Percentiles rank a stretch among this genome's conserved stretches.
Evolutionary conservation across 1,140 invertebrate species (phyloP).

Genomic region (Zophobas morio): DNA sequence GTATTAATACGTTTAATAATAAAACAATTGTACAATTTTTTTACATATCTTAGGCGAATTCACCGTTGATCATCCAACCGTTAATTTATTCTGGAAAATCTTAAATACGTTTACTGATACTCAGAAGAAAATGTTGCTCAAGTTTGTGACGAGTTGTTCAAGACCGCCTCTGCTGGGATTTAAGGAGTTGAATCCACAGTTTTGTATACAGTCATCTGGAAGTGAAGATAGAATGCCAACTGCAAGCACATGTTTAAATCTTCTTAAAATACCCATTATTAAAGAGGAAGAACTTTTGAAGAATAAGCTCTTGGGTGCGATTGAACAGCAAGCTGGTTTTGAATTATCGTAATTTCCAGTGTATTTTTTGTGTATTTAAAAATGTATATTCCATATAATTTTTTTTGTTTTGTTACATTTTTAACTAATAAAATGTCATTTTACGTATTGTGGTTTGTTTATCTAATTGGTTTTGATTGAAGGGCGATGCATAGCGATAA

Average conservation of each 20-base stretch:
- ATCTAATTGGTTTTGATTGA: no score
- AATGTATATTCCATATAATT: background rate
- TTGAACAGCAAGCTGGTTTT: slow-evolving; percentile 95
- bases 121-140: slow-evolving; percentile 89
- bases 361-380: slow-evolving; percentile 37
- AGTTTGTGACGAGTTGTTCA: slow-evolving; percentile 98
- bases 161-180: slow-evolving; percentile 97
- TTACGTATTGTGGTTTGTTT: background rate
- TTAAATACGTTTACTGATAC: slow-evolving; percentile 87
- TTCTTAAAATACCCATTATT: slow-evolving; percentile 95
- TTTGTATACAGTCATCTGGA: slow-evolving; percentile 94
- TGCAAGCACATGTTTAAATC: slow-evolving; percentile 98
- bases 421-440: slow-evolving; percentile 17
- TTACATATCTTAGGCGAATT: slow-evolving; percentile 79
- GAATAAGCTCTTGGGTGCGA: slow-evolving; percentile 92
- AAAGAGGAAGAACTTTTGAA: slow-evolving; percentile 82
- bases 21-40: no score
- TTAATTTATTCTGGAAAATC: slow-evolving; percentile 88
- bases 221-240: slow-evolving; percentile 91
- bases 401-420: slow-evolving; percentile 20
- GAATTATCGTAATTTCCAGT: slow-evolving; percentile 85
- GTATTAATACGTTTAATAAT: slow-evolving; percentile 63
- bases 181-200: slow-evolving; percentile 87
- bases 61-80: slow-evolving; percentile 82
- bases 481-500: no score